phyloP scores from a whole-genome alignment of 2,113 vertebrate species.

The Andinoacara biseriatus region DNA sequence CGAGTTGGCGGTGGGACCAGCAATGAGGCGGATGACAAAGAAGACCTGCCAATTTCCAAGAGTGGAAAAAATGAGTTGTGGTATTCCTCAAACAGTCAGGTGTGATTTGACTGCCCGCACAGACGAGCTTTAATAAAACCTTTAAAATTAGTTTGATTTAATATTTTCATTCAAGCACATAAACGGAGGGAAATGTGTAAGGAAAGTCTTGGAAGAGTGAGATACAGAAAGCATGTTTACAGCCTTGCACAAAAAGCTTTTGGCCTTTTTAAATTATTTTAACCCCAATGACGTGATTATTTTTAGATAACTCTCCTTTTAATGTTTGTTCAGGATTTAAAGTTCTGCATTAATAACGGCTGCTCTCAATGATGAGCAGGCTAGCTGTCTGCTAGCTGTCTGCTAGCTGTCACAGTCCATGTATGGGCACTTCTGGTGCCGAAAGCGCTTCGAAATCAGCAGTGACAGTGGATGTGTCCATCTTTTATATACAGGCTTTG shows the following conservation, averaged over 20 bases:
- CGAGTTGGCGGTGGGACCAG: constrained; percentile 92
- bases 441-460: not conserved
- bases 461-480: not conserved
- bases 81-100: not conserved
- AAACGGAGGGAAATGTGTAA: not conserved
- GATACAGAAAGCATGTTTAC: no score
- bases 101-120: no score
- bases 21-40: constrained; percentile 96
- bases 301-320: no score
- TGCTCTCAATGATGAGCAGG: not conserved
- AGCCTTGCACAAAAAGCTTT: not conserved
- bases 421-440: not conserved
- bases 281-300: no score
- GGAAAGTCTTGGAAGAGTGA: no score
- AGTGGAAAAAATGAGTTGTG: not conserved
- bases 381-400: not conserved
- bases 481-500: not conserved
- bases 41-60: constrained; percentile 85
- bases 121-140: no score
- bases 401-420: not conserved
- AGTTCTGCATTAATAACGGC: not conserved
- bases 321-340: not conserved
- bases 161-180: not conserved
- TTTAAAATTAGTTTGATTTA: not conserved
- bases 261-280: not conserved